These are phyloP conservation scores for Stramonita haemastoma DNA, from an alignment of 2,888 invertebrate genomes.

Conservation along the genomic window DNA sequence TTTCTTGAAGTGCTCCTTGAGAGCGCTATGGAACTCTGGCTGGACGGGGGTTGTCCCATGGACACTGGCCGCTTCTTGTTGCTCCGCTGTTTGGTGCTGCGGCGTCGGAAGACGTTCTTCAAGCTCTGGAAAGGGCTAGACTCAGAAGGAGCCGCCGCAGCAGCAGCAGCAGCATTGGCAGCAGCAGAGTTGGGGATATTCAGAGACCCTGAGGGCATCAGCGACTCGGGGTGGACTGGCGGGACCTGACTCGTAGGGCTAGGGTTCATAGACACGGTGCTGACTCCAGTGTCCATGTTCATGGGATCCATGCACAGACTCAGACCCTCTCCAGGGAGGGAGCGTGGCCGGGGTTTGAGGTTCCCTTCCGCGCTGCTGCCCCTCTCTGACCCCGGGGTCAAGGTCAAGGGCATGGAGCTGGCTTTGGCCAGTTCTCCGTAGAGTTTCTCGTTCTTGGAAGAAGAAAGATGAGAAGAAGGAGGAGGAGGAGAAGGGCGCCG, in stretches of 20 bases:
- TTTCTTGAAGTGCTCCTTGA: conserved; percentile 69
- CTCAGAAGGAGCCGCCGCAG: conserved; percentile 46
- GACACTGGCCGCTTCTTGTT: conserved; percentile 68
- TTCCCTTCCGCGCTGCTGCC: conserved; percentile 37
- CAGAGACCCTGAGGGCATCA: background rate
- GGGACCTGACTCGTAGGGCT: conserved; percentile 29
- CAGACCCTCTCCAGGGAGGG: background rate
- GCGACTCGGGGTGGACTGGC: background rate
- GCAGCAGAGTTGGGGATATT: background rate
- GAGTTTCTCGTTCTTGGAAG: conserved; percentile 24
- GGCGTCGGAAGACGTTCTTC: conserved; percentile 68
- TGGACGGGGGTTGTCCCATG: conserved; percentile 55
- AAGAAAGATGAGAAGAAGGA: too few relatives aligned
- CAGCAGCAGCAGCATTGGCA: too few relatives aligned
- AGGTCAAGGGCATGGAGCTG: conserved; percentile 47
- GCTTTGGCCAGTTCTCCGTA: conserved; percentile 49
- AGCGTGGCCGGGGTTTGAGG: background rate
- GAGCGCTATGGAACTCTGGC: conserved; percentile 58
- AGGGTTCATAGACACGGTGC: conserved; percentile 58
- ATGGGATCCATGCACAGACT: conserved; percentile 27
- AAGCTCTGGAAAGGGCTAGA: conserved; percentile 66
- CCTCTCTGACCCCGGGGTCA: conserved; percentile 52
- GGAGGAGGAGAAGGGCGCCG: background rate
- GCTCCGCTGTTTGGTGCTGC: conserved; percentile 55
- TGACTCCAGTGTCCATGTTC: conserved; percentile 62